phyloP scores from a whole-genome alignment of 1,140 invertebrate species.

The Drosophila tropicalis region DNA sequence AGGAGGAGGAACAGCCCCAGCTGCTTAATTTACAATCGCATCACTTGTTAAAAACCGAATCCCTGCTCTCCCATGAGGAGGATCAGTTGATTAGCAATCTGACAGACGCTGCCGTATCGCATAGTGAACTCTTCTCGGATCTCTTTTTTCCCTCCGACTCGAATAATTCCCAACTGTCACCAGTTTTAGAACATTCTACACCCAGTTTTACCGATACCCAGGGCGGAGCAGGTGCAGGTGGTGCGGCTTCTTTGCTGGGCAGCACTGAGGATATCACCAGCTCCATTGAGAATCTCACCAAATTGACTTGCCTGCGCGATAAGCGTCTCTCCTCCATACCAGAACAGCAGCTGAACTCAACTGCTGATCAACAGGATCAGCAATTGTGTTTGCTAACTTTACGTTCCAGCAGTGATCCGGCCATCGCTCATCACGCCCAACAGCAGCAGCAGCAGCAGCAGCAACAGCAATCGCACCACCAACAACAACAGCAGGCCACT shows the following conservation, averaged over 20 bases:
- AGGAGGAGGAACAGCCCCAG: conserved; percentile 41
- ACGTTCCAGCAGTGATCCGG: conserved; percentile 80
- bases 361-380: conserved; percentile 53
- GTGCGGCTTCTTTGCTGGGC: conserved; percentile 44
- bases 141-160: conserved; percentile 79
- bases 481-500: conserved; percentile 40
- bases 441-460: conserved; percentile 56
- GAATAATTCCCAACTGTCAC: conserved; percentile 75
- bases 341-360: conserved; percentile 78
- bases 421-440: conserved; percentile 73
- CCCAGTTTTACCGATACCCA: conserved; percentile 60
- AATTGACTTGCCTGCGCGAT: conserved; percentile 79
- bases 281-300: conserved; percentile 78
- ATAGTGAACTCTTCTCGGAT: conserved; percentile 78
- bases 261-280: conserved; percentile 72
- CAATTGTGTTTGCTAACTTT: conserved; percentile 70
- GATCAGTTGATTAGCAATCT: conserved; percentile 77
- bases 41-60: conserved; percentile 51
- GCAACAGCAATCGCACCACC: conserved; percentile 40
- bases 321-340: conserved; percentile 83
- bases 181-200: conserved; percentile 49
- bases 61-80: conserved; percentile 74
- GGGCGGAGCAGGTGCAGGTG: conserved; percentile 17
- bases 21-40: conserved; percentile 36
- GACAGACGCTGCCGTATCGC: conserved; percentile 67